Conservation (phyloP, 2,113 vertebrate genomes). For the Saimiri boliviensis region DNA sequence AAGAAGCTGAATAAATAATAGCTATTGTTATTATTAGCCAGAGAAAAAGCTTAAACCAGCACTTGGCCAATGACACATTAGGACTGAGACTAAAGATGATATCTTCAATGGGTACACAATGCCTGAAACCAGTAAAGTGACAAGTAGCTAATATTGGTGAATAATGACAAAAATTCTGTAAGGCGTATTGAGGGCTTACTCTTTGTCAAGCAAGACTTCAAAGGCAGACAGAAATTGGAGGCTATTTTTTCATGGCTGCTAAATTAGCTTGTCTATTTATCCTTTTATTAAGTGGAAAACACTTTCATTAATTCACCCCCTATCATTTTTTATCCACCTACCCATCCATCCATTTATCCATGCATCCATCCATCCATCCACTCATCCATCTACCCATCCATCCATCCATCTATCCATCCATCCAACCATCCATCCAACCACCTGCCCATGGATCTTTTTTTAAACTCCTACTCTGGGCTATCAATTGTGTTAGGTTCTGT, state of each 20-base stretch:
- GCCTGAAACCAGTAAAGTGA: background rate
- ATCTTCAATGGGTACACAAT: background rate
- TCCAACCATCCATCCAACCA: background rate
- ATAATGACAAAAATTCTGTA: background rate
- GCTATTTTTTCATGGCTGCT: background rate
- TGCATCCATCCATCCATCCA: background rate
- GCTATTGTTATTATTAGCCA: background rate
- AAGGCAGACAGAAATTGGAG: background rate
- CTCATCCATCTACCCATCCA: background rate
- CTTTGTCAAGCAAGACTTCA: constrained; percentile 43
- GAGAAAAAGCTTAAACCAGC: background rate
- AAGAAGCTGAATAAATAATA: background rate
- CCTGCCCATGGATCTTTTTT: background rate
- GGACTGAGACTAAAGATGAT: background rate
- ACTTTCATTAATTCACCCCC: background rate
- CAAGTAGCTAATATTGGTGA: background rate
- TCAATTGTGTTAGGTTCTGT: background rate
- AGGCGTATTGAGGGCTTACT: background rate
- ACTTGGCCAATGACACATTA: background rate
- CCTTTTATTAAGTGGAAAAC: background rate
- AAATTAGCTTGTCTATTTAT: background rate
- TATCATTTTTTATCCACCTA: background rate
- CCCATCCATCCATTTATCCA: background rate
- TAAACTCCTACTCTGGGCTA: background rate
- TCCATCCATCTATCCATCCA: background rate